Evolutionary conservation across 2,113 vertebrate species (phyloP), one percentile per base, ranked within the genome.

Genomic region (Pycnonotus jocosus): DNA sequence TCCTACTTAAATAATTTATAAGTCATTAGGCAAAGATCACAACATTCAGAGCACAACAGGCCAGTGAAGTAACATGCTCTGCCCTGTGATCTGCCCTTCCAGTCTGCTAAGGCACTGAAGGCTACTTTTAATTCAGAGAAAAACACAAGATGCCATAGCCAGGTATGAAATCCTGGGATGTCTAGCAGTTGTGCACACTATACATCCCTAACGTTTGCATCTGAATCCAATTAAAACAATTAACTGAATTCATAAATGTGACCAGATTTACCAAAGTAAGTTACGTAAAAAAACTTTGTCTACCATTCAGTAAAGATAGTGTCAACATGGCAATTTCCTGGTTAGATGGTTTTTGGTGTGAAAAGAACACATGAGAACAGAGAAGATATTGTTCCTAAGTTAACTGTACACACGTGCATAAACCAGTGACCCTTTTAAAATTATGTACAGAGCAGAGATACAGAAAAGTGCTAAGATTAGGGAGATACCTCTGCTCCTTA

Each of bases 1-100:
- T 86, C 69, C 80, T 84, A 65, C 72, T 95, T 93, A 65, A 94
- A 95, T 82, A 94, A 93, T 86, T 77, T 35, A 74, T 56, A 40
- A 69, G 73, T 24, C 78, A 3, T 69, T 90, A 93, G 94, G 64
- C 17, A 97, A 97, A 95, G 84, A 93, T 38, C 10, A 14, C 45
- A 86, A 88, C 54, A 31, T 68, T 87, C 62, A 78, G 66, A 50
- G 76, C 81, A 92, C 61, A 90, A 38, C 23, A 83, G 35, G 56
- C 42, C 78, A 77, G 77, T 38, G 72, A 93, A 80, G 81, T 45
- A 78, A 90, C 64, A 89, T 62, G 56, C n/a, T 95, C 82, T 86
- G 45, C 73, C 60, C 90, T 91, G n/a, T 91, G 87, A 96, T 80
- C 68, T 24, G n/a, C 61, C 70, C 47, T 60, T 81, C 15, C 65